These are phyloP conservation scores for Pangasius macronema DNA, from an alignment of 2,797 vertebrate genomes.

Conservation along the genomic window DNA sequence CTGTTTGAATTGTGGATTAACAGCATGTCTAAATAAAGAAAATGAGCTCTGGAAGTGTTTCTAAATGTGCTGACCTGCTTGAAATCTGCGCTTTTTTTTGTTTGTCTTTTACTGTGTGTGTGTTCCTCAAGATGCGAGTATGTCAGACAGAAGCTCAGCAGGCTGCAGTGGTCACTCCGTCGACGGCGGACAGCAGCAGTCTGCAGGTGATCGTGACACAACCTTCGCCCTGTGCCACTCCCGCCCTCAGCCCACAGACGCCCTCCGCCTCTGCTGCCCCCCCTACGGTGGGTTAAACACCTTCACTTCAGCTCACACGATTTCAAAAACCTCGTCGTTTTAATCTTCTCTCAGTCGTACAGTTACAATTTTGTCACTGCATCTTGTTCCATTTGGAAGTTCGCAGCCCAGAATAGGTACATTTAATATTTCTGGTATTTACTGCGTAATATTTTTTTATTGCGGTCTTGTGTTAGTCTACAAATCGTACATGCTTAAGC, in stretches of 20 bases:
- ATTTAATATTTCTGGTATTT: not conserved
- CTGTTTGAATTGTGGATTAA: not conserved
- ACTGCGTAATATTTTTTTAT: not conserved
- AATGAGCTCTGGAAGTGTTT: not conserved
- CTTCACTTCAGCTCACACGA: not conserved
- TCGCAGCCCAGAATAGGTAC: no score
- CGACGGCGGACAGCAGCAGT: slow-evolving; percentile 60
- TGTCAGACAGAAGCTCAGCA: slow-evolving; percentile 58
- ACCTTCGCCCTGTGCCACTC: slow-evolving; percentile 73
- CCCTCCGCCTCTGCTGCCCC: slow-evolving; percentile 55
- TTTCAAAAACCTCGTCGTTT: not conserved
- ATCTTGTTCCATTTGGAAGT: not conserved
- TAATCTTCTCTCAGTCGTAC: not conserved
- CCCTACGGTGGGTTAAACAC: slow-evolving; percentile 38
- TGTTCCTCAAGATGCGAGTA: slow-evolving; percentile 62
- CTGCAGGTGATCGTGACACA: slow-evolving; percentile 79
- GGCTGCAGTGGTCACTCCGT: slow-evolving; percentile 53
- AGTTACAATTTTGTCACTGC: not conserved
- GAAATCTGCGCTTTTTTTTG: not conserved
- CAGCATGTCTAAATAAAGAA: not conserved
- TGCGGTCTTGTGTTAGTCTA: not conserved
- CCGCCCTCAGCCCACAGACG: slow-evolving; percentile 74
- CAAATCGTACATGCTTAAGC: not conserved
- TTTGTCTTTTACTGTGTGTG: no score
- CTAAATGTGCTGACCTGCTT: not conserved